Conservation (phyloP, 2,888 invertebrate species). For the Schrankia costaestrigalis region DNA sequence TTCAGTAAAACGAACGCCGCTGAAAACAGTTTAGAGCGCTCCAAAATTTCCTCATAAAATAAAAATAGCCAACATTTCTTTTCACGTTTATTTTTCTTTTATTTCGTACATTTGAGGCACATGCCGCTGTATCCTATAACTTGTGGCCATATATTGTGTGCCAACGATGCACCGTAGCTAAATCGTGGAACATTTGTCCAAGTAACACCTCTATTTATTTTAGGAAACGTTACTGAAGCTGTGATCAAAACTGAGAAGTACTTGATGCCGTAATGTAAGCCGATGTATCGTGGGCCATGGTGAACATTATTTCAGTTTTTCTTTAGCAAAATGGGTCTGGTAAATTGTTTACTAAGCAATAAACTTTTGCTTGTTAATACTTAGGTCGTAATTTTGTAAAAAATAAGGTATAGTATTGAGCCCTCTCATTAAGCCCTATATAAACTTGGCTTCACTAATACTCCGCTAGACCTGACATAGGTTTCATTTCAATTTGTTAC, state of each 20-base stretch:
- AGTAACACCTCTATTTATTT: constrained; percentile 67
- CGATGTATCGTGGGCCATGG: constrained; percentile 23
- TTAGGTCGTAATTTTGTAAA: no score
- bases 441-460: no score
- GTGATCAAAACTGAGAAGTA: constrained; percentile 32
- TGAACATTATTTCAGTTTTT: no score
- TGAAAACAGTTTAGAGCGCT: not conserved
- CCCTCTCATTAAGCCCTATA: no score
- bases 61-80: constrained; percentile 6
- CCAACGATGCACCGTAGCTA: constrained; percentile 48
- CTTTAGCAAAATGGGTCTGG: no score
- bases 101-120: constrained; percentile 14
- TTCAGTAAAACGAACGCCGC: no score
- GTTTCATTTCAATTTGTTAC: no score
- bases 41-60: constrained; percentile 4
- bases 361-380: no score
- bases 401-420: no score
- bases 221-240: constrained; percentile 46
- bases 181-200: constrained; percentile 62
- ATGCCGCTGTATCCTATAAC: constrained; percentile 22
- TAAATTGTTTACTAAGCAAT: no score
- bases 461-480: no score
- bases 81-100: constrained; percentile 15
- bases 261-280: constrained; percentile 26
- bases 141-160: constrained; percentile 29